Conservation (phyloP, 2,888 invertebrate species). For the Xanthorhoe designata region DNA sequence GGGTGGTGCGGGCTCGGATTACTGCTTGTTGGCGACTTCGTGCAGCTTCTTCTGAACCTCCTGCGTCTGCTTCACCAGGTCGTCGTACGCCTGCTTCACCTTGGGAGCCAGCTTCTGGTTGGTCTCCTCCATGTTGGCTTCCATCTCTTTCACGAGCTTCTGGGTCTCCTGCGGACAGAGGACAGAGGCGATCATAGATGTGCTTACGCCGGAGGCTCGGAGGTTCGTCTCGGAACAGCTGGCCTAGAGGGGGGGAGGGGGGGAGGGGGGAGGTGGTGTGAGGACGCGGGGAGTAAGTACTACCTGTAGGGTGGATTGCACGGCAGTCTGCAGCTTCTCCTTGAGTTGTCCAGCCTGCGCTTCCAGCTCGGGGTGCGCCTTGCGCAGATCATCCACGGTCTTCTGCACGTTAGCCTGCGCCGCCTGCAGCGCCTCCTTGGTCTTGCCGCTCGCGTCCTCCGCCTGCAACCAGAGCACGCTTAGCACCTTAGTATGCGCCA, state of each 20-base stretch:
- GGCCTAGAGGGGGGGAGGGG: too few relatives aligned
- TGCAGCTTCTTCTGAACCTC: conserved; percentile 72
- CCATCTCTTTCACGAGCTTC: conserved; percentile 72
- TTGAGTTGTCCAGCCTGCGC: conserved; percentile 63
- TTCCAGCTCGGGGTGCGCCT: conserved; percentile 75
- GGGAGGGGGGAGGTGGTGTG: too few relatives aligned
- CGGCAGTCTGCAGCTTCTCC: conserved; percentile 65
- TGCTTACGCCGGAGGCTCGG: too few relatives aligned
- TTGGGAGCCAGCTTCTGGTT: conserved; percentile 74
- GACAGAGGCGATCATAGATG: not conserved
- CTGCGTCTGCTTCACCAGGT: conserved; percentile 69
- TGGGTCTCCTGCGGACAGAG: conserved; percentile 59
- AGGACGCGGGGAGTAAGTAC: too few relatives aligned
- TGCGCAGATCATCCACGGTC: conserved; percentile 67
- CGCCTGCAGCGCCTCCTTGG: conserved; percentile 69
- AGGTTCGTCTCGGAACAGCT: too few relatives aligned
- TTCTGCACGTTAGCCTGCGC: conserved; percentile 62
- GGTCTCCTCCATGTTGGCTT: conserved; percentile 64
- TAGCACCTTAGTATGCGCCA: not conserved
- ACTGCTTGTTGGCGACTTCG: conserved; percentile 76
- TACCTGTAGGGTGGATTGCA: conserved; percentile 66
- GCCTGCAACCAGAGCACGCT: conserved; percentile 52
- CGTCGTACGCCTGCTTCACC: conserved; percentile 73
- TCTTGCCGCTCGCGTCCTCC: conserved; percentile 72
- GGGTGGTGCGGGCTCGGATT: conserved; percentile 19